Evolutionary conservation across 2,113 vertebrate genomes (phyloP), one percentile per base, ranked within the genome.

Genomic region (Oreocharis arfaki): DNA sequence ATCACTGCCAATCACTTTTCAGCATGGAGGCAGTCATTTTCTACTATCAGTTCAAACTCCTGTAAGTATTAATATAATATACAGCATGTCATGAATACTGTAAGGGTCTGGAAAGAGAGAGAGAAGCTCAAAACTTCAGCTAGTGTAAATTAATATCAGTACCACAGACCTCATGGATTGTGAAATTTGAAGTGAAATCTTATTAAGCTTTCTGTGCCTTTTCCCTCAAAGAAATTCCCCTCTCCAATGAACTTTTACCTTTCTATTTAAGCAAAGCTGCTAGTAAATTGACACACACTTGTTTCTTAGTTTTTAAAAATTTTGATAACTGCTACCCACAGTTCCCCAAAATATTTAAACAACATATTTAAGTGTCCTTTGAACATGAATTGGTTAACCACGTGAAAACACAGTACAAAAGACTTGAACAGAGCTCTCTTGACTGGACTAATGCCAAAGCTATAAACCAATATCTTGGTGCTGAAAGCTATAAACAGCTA

Each of bases 401-500:
- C 27, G 21, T 73, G 75, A 94, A 76, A 93, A 64, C 13, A 61
- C 10, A 16, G 52, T 56, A 56, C 32, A 79, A 55, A 90, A 75
- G 41, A 42, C n/a, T 63, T 44, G 33, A 93, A 32, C 28, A 90
- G 60, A 91, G 42, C 52, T 92, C 80, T 85, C 65, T 60, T 86
- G 56, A 65, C 60, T 93, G 64, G 79, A 80, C 52, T 68, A 46
- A 86, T 68, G 79, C 83, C 88, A 96, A 90, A 93, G 57, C 56
- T 80, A 68, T 77, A 88, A 95, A 90, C 41, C 49, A 81, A 3
- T 84, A 49, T 46, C 88, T 90, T 64, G 33, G 68, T 89, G 64
- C 71, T 70, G 83, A 93, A 91, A 92, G 71, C 94, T 84, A 41
- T 92, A 67, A 88, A 84, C 59, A 86, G 67, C 83, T 86, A 81